Conservation (phyloP, 2,888 invertebrate species). For the Germaria angustata region DNA sequence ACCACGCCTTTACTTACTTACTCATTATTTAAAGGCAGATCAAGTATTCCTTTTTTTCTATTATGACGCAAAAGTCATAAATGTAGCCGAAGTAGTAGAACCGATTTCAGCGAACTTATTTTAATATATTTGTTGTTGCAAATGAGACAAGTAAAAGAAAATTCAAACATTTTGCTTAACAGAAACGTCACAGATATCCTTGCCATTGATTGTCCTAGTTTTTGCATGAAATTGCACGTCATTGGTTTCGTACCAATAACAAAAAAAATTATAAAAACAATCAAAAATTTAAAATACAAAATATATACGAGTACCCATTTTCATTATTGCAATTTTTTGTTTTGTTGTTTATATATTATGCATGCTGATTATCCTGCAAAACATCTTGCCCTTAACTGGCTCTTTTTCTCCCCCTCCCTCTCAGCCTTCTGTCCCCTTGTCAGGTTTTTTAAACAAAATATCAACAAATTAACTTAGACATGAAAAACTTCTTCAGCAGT, state of each 20-base stretch:
- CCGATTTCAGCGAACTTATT: conserved; percentile 26
- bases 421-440: background rate
- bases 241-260: conserved; percentile 49
- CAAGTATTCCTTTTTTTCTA: conserved; percentile 1
- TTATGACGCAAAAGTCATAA: conserved; percentile 53
- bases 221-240: conserved; percentile 64
- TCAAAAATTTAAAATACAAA: conserved; percentile 7
- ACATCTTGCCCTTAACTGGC: background rate
- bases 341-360: conserved; percentile 18
- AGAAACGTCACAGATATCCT: conserved; percentile 71
- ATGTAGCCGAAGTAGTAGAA: conserved; percentile 15
- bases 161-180: conserved; percentile 33
- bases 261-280: background rate
- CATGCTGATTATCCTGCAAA: conserved; percentile 13
- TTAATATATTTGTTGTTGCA: conserved; percentile 30
- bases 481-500: conserved; percentile 36
- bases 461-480: conserved; percentile 27
- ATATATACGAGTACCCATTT: conserved; percentile 20
- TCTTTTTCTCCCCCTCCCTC: background rate
- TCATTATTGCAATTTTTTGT: conserved; percentile 28
- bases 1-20: conserved; percentile 44
- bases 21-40: conserved; percentile 1
- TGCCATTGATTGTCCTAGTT: conserved; percentile 75
- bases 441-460: background rate
- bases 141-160: conserved; percentile 27